phyloP scores from a whole-genome alignment of 2,113 vertebrate species.

The Hyperopisus bebe region DNA sequence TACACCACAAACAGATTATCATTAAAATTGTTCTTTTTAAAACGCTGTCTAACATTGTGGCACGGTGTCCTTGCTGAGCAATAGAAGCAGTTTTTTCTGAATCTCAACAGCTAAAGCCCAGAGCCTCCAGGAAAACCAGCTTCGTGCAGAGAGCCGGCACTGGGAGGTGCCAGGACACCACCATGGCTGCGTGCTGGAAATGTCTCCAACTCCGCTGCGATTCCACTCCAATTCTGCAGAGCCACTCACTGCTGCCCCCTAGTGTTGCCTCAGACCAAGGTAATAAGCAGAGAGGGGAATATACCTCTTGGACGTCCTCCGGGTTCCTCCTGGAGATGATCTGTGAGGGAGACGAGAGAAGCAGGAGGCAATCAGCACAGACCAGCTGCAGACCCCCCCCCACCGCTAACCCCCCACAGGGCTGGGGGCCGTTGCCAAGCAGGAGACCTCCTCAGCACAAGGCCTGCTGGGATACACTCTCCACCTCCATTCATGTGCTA shows the following conservation, averaged over 20 bases:
- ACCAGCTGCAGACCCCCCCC: neutral
- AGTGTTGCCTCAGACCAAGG: neutral
- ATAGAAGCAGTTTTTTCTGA: neutral
- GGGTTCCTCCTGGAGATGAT: slow-evolving; percentile 92
- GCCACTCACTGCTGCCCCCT: neutral
- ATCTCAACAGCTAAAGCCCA: neutral
- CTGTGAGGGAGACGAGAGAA: slow-evolving; percentile 59
- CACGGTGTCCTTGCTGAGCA: neutral
- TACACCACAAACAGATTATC: neutral
- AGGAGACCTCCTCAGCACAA: neutral
- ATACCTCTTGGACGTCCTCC: slow-evolving; percentile 96
- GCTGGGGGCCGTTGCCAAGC: neutral
- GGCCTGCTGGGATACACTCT: neutral
- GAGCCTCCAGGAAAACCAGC: neutral
- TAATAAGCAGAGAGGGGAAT: neutral
- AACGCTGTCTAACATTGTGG: neutral
- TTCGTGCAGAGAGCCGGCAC: neutral
- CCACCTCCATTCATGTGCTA: slow-evolving; percentile 13
- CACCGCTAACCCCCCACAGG: neutral
- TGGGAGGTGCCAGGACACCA: neutral
- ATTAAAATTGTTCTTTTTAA: neutral
- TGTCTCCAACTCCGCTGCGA: neutral
- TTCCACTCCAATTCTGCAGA: neutral
- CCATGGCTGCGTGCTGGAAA: neutral
- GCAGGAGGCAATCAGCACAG: neutral